Base-by-base conservation (phyloP, 1,140 invertebrate species). In the Pseudomyrmex dendroicus region DNA sequence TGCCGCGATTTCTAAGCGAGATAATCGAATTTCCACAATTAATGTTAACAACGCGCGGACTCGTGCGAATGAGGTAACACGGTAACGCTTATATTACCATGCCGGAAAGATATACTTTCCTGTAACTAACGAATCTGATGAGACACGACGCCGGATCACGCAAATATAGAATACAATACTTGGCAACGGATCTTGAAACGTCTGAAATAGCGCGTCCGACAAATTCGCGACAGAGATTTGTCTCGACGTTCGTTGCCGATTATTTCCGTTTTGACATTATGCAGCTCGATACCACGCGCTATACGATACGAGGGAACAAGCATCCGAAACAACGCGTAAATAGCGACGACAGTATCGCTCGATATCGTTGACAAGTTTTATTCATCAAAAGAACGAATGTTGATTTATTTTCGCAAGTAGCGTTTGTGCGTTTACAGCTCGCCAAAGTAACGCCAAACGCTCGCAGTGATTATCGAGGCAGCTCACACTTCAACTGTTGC, bases 11-110 rank as follows among this genome's bases (percentile, higher is more conserved):
- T 59, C 50, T 15, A 72, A 48, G 15, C 44, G 20, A 70, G 7
- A 70, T 61, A 48, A 70, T 70, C n/a, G 15, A 78, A 59, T 78
- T 25, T 80, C 56, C 44, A 70, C 20, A 35, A 78, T 35, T 78
- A 78, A 57, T 20, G 9, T 59, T 70, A 13, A 50, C 20, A 0
- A 54, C 1, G 20, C 46, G 10, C 44, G 15, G 13, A 46, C 17
- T 57, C 4, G n/a, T 12, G 7, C 4, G 10, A n/a, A 78, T 2
- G 13, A 17, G 54, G 15, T 22, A 52, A 68, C 15, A 5, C 35
- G 35, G 35, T 5, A 35, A 35, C 35, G 35, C 35, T 35, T 35
- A 35, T 35, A 35, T 35, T 35, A 35, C 35, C 5, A 1, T 20
- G 66, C 17, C 44, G 15, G 5, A 3, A n/a, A 2, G 17, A 35